A percentile compares a stretch with the other conserved stretches of the same genome.
Conservation (phyloP, 2,888 invertebrate genomes). For the Griposia aprilina region DNA sequence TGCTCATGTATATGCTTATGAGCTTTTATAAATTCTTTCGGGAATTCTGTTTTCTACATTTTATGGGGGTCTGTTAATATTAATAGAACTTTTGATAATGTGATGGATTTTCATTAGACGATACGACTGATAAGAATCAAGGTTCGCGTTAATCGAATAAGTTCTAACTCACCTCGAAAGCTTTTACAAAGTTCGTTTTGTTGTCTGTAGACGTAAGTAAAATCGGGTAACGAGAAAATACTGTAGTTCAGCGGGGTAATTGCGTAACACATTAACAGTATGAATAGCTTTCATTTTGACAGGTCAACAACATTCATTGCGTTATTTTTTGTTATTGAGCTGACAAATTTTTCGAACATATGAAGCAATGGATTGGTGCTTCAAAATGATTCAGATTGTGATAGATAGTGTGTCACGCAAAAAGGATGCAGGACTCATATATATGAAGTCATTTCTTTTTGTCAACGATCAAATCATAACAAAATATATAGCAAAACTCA, state of each 20-base stretch:
- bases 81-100: neutral
- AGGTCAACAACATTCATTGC: too few relatives aligned
- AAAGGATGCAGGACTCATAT: too few relatives aligned
- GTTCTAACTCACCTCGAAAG: constrained; percentile 7
- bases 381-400: too few relatives aligned
- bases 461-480: neutral
- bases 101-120: constrained; percentile 5
- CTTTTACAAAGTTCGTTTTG: constrained; percentile 5
- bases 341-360: too few relatives aligned
- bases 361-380: too few relatives aligned
- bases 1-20: constrained; percentile 16
- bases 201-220: neutral
- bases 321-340: too few relatives aligned
- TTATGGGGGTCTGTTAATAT: neutral
- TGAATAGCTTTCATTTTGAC: too few relatives aligned
- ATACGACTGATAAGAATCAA: neutral
- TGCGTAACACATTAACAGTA: too few relatives aligned
- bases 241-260: neutral
- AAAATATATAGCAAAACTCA: constrained; percentile 5
- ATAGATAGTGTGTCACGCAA: too few relatives aligned
- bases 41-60: neutral
- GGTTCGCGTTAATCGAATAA: constrained; percentile 13
- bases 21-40: neutral
- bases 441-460: neutral
- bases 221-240: neutral